These are phyloP conservation scores for Imbricaverruca yamaguchii DNA, from an alignment of 2,888 invertebrate genomes.

Conservation along the genomic window DNA sequence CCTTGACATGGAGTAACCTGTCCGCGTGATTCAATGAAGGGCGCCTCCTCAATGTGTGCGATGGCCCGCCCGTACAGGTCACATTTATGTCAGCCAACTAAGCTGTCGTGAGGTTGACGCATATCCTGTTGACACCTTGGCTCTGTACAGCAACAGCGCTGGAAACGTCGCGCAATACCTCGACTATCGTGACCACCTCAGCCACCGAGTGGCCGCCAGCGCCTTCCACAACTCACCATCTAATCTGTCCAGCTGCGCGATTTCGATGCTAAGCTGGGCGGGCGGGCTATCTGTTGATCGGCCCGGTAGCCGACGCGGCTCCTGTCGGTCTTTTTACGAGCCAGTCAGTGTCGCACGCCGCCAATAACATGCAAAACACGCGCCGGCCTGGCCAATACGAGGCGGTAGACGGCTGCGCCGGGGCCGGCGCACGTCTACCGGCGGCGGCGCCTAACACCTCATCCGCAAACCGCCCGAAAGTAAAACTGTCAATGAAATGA, in stretches of 20 bases:
- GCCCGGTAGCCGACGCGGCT: neutral
- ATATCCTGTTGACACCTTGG: too few species aligned
- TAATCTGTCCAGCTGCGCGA: neutral
- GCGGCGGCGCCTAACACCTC: neutral
- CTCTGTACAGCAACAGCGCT: too few species aligned
- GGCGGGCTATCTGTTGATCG: slow-evolving; percentile 2
- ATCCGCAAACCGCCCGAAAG: neutral
- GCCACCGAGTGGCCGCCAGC: neutral
- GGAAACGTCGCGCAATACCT: too few species aligned
- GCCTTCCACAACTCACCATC: neutral
- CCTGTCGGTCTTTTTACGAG: neutral
- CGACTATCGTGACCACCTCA: too few species aligned
- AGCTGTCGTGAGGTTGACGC: too few species aligned
- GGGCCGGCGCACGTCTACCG: neutral
- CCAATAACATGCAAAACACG: slow-evolving; percentile 9
- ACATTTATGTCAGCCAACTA: too few species aligned
- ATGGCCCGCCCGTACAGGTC: too few species aligned
- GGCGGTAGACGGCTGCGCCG: neutral
- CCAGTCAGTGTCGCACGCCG: neutral
- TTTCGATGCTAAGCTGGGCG: neutral
- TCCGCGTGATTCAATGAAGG: too few species aligned
- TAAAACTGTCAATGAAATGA: slow-evolving; percentile 17
- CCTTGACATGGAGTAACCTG: too few species aligned
- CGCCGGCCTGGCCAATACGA: neutral
- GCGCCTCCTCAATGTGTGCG: too few species aligned